A percentile compares a stretch with the other conserved stretches of the same genome.
These are phyloP conservation scores for Tupiocoris notatus DNA, from an alignment of 2,888 invertebrate genomes.

Conservation along the genomic window DNA sequence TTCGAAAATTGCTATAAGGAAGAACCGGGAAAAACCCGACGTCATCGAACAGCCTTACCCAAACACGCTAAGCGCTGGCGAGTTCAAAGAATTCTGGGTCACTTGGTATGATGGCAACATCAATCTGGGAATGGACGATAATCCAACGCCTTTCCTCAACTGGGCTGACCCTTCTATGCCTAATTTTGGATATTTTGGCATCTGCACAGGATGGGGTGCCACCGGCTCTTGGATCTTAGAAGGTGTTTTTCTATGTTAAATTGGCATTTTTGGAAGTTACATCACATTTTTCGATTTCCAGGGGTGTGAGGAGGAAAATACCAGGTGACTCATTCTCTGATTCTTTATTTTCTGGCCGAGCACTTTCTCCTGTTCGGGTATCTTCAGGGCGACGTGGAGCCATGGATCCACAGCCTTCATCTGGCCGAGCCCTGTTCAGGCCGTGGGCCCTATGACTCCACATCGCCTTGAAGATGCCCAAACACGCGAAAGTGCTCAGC, in stretches of 20 bases:
- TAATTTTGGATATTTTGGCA: constrained; percentile 63
- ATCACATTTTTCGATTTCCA: background rate
- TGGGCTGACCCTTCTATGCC: constrained; percentile 64
- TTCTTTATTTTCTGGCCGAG: background rate
- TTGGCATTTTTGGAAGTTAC: background rate
- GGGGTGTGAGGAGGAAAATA: too few relatives aligned
- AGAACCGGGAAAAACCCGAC: constrained; percentile 73
- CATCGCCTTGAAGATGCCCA: too few relatives aligned
- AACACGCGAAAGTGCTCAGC: too few relatives aligned
- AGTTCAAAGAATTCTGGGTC: constrained; percentile 82
- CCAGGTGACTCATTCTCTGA: background rate
- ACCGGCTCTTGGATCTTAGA: constrained; percentile 63
- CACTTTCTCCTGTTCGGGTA: too few relatives aligned
- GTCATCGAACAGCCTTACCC: constrained; percentile 70
- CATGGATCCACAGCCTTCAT: too few relatives aligned
- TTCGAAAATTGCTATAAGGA: constrained; percentile 77
- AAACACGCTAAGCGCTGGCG: constrained; percentile 67
- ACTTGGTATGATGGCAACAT: constrained; percentile 66
- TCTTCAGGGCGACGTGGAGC: too few relatives aligned
- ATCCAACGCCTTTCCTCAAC: constrained; percentile 57
- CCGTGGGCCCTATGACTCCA: too few relatives aligned
- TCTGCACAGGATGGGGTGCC: constrained; percentile 66
- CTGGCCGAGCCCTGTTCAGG: too few relatives aligned
- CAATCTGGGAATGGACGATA: constrained; percentile 59
- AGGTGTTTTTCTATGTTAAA: constrained; percentile 17